Percentiles rank a stretch among this genome's conserved stretches.
Conservation (phyloP, 2,797 vertebrate species). For the Myripristis jacobus region DNA sequence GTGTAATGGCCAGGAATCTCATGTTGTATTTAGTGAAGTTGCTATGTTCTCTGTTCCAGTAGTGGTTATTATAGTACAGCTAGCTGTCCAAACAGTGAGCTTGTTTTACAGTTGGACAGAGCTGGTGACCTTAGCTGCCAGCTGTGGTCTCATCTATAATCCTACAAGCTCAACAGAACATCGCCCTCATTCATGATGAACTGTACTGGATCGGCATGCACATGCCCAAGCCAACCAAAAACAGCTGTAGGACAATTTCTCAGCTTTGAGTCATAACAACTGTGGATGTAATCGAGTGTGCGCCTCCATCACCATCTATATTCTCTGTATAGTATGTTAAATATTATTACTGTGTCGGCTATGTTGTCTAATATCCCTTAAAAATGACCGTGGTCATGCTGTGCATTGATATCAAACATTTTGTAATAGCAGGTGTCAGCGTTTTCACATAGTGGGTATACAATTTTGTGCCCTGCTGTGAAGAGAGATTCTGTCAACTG, state of each 20-base stretch:
- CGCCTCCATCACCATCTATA: not conserved
- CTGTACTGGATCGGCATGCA: slow-evolving; percentile 10
- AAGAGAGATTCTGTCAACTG: slow-evolving; percentile 1
- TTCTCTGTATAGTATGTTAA: not conserved
- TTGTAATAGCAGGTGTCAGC: no score
- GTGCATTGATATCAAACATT: no score
- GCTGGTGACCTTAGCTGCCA: slow-evolving; percentile 19
- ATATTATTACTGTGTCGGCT: no score
- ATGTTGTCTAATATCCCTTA: no score
- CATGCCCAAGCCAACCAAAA: slow-evolving; percentile 9
- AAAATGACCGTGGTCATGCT: no score
- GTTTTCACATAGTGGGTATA: no score
- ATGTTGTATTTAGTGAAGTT: no score
- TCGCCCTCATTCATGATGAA: slow-evolving; percentile 26
- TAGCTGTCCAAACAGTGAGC: not conserved
- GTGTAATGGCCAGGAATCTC: no score
- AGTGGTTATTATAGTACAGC: not conserved
- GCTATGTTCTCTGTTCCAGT: not conserved
- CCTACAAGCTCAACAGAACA: slow-evolving; percentile 6
- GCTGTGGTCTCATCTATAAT: slow-evolving; percentile 25
- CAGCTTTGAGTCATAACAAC: slow-evolving; percentile 3
- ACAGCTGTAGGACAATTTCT: not conserved
- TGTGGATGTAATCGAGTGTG: not conserved
- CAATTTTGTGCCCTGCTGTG: not conserved
- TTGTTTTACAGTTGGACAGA: slow-evolving; percentile 12